phyloP scores from a whole-genome alignment of 2,797 vertebrate genomes.

The Lithobates pipiens region DNA sequence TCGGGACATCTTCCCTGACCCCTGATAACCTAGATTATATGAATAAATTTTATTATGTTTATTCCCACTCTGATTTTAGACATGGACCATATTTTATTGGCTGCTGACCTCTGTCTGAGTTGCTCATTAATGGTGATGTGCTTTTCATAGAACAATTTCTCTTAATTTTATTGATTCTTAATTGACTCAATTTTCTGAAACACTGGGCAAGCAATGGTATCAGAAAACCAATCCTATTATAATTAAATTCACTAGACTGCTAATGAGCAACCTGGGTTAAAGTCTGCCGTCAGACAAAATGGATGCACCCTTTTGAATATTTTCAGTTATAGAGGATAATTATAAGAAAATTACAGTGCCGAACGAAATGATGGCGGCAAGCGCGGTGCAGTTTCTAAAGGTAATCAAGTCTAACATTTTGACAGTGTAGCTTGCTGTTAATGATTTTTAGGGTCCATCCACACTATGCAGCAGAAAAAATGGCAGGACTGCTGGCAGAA shows the following conservation, averaged over 20 bases:
- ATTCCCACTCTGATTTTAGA: neutral
- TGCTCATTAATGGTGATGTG: slow-evolving; percentile 16
- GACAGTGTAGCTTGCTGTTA: neutral
- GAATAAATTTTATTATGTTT: neutral
- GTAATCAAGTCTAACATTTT: slow-evolving; percentile 24
- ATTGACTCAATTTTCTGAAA: slow-evolving; percentile 50
- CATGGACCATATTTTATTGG: neutral
- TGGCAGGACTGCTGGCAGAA: too few relatives aligned
- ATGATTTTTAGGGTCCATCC: neutral
- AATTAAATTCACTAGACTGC: slow-evolving; percentile 39
- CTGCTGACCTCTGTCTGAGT: slow-evolving; percentile 1
- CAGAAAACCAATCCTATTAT: slow-evolving; percentile 30
- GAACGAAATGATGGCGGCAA: neutral
- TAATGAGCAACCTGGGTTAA: slow-evolving; percentile 50
- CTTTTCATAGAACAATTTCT: slow-evolving; percentile 49
- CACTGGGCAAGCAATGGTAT: slow-evolving; percentile 48
- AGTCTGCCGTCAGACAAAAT: slow-evolving; percentile 34
- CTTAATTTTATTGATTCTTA: slow-evolving; percentile 54
- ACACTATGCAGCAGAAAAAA: too few relatives aligned
- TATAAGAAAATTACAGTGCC: slow-evolving; percentile 8
- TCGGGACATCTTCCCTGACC: neutral
- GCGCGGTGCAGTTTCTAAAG: neutral
- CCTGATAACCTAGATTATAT: neutral
- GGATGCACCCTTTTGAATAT: slow-evolving; percentile 35
- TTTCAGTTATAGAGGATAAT: slow-evolving; percentile 27